Conservation (phyloP, 2,113 vertebrate species). For the Aptenodytes patagonicus region DNA sequence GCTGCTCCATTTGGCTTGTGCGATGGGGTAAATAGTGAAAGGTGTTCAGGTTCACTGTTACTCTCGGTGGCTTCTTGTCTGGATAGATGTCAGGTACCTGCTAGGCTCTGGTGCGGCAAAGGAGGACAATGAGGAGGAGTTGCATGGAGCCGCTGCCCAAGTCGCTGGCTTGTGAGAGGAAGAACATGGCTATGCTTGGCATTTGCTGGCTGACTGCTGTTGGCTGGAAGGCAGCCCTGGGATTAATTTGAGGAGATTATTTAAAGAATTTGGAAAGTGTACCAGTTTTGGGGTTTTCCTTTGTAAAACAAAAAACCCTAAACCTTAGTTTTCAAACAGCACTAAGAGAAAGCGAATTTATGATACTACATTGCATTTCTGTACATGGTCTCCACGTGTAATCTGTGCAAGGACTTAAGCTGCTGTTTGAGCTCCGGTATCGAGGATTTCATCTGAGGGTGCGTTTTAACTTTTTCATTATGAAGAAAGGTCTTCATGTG, state of each 20-base stretch:
- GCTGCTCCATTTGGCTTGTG: background rate
- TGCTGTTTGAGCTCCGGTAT: background rate
- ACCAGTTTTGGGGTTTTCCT: background rate
- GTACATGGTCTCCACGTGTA: fast-evolving
- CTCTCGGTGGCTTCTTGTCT: background rate
- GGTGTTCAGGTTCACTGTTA: background rate
- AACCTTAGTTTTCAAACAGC: background rate
- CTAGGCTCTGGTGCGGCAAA: background rate
- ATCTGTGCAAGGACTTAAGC: background rate
- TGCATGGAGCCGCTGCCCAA: fast-evolving
- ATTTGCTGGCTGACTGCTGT: background rate
- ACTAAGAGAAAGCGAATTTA: background rate
- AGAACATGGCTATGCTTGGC: background rate
- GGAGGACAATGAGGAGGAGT: background rate
- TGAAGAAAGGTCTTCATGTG: background rate
- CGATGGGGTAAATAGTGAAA: background rate
- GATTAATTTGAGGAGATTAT: background rate
- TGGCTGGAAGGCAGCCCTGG: background rate
- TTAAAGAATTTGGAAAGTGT: background rate
- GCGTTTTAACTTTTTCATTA: background rate
- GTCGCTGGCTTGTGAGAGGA: background rate
- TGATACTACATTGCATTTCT: background rate
- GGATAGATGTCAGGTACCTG: background rate
- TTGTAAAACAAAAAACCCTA: background rate
- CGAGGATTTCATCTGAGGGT: background rate